These are phyloP conservation scores for Myoxocephalus aenaeus DNA, from an alignment of 2,797 vertebrate species.

Conservation along the genomic window DNA sequence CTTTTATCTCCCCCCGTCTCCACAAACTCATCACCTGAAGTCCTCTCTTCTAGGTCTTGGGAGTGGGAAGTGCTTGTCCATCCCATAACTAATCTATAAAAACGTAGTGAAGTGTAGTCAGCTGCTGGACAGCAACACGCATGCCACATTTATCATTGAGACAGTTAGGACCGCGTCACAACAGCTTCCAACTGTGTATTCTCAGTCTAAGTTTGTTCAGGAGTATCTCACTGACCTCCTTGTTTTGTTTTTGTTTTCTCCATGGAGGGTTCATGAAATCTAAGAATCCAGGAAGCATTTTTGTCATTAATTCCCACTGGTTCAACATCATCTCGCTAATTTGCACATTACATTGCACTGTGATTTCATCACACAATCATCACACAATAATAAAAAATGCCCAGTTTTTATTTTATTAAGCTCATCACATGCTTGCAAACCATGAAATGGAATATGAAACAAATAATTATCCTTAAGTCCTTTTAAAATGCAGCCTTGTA, in stretches of 20 bases:
- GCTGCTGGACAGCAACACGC: slow-evolving; percentile 19
- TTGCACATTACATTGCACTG: slow-evolving; percentile 5
- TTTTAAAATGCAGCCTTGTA: neutral
- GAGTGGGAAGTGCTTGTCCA: slow-evolving; percentile 4
- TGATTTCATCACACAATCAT: slow-evolving; percentile 6
- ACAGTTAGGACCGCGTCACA: slow-evolving; percentile 25
- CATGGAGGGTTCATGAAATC: neutral
- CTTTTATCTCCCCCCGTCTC: slow-evolving; percentile 26
- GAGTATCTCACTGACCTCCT: slow-evolving; percentile 8
- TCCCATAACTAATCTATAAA: slow-evolving; percentile 15
- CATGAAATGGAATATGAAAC: slow-evolving; percentile 11
- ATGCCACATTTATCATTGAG: neutral
- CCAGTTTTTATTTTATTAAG: neutral
- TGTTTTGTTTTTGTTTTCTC: slow-evolving; percentile 8
- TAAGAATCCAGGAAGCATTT: slow-evolving; percentile 1
- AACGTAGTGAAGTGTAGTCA: slow-evolving; percentile 9
- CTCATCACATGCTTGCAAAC: slow-evolving; percentile 18
- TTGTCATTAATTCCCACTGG: neutral
- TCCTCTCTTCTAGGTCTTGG: neutral
- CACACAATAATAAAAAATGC: neutral
- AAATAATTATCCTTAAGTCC: slow-evolving; percentile 5
- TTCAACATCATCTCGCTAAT: slow-evolving; percentile 14
- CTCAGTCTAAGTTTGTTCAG: slow-evolving; percentile 8
- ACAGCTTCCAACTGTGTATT: slow-evolving; percentile 25
- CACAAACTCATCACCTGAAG: slow-evolving; percentile 15